Conservation (phyloP, 2,113 vertebrate genomes). For the Australoheros scitulus region DNA sequence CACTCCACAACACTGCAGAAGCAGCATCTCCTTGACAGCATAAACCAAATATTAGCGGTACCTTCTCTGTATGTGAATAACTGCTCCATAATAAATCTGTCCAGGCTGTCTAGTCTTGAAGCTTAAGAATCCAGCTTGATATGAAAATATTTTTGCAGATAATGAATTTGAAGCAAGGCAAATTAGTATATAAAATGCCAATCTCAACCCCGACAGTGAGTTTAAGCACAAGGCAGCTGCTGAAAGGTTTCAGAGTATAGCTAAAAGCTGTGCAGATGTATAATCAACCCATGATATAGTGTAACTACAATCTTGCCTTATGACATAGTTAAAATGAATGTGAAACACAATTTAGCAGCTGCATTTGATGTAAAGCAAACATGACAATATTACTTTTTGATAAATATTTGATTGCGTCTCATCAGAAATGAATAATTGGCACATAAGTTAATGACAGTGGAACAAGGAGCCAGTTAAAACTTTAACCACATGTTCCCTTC, state of each 20-base stretch:
- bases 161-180: slow-evolving; percentile 48
- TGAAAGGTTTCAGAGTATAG: slow-evolving; percentile 28
- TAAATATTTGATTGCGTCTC: slow-evolving; percentile 14
- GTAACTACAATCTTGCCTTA: not conserved
- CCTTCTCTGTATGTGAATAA: slow-evolving; percentile 11
- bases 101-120: slow-evolving; percentile 18
- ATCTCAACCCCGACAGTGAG: slow-evolving; percentile 19
- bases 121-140: slow-evolving; percentile 29
- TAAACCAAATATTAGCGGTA: not conserved
- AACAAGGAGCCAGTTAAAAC: slow-evolving; percentile 24
- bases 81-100: slow-evolving; percentile 12
- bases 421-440: slow-evolving; percentile 33
- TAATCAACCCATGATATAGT: slow-evolving; percentile 22
- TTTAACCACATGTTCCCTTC: slow-evolving; percentile 12
- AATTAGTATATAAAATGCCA: slow-evolving; percentile 40
- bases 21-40: slow-evolving; percentile 4
- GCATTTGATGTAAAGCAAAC: slow-evolving; percentile 34
- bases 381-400: slow-evolving; percentile 3
- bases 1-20: slow-evolving; percentile 10
- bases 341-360: slow-evolving; percentile 13
- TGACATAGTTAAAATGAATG: slow-evolving; percentile 8
- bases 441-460: slow-evolving; percentile 32
- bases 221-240: slow-evolving; percentile 35
- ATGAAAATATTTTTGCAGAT: slow-evolving; percentile 45
- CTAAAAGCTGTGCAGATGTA: slow-evolving; percentile 39